phyloP scores from a whole-genome alignment of 2,797 vertebrate species.

The Phrynocephalus forsythii region DNA sequence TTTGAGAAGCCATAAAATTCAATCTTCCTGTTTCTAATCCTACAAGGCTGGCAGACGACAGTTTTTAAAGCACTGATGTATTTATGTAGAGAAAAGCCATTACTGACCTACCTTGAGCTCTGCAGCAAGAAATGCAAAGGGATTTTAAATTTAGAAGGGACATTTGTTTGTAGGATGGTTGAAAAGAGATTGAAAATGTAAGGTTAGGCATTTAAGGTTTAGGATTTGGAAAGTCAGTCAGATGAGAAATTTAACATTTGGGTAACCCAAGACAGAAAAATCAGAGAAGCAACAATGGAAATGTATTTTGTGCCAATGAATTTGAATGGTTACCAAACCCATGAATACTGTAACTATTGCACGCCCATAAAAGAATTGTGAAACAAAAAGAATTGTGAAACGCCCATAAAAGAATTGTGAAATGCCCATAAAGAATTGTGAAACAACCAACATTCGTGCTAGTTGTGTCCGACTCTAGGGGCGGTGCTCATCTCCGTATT shows the following conservation, averaged over 20 bases:
- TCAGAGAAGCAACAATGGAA: not conserved
- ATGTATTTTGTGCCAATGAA: not conserved
- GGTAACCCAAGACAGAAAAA: not conserved
- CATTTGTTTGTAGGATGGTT: slow-evolving; percentile 13
- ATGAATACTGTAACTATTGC: not conserved
- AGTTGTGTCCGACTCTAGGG: no score
- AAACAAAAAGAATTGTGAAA: not conserved
- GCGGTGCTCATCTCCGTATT: no score
- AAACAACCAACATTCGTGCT: not conserved
- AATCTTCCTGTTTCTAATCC: slow-evolving; percentile 26
- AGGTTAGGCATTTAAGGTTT: slow-evolving; percentile 9
- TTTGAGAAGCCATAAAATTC: slow-evolving; percentile 22
- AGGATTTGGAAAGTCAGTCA: not conserved
- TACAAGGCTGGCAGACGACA: slow-evolving; percentile 15
- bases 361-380: not conserved
- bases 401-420: not conserved
- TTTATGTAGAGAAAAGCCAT: slow-evolving; percentile 32
- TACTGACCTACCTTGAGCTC: slow-evolving; percentile 15
- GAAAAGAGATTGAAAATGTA: slow-evolving; percentile 16
- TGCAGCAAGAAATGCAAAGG: slow-evolving; percentile 3
- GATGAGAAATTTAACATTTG: slow-evolving; percentile 31
- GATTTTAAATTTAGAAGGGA: slow-evolving; percentile 23
- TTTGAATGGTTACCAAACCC: not conserved
- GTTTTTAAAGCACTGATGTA: slow-evolving; percentile 17
- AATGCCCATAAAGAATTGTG: not conserved